phyloP scores from a whole-genome alignment of 2,797 vertebrate species.

The Sparus aurata region DNA sequence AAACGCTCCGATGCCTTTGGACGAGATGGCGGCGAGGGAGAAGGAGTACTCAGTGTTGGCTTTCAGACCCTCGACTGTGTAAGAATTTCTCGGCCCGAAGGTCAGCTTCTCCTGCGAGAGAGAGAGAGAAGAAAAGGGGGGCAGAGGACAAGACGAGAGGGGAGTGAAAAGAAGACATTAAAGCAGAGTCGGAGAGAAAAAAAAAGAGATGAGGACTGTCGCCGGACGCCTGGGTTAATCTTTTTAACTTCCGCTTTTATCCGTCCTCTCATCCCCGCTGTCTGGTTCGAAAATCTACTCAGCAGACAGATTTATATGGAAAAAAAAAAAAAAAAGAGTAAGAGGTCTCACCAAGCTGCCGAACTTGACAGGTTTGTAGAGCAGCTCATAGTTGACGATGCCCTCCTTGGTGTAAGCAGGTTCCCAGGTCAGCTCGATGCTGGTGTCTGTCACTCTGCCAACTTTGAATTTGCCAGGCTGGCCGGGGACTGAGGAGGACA shows the following conservation, averaged over 20 bases:
- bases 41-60: slow-evolving; percentile 98
- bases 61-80: slow-evolving; percentile 92
- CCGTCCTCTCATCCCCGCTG: slow-evolving; percentile 33
- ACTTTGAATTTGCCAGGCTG: slow-evolving; percentile 96
- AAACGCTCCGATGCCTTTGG: slow-evolving; percentile 95
- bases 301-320: slow-evolving; percentile 18
- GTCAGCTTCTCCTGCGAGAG: slow-evolving; percentile 89
- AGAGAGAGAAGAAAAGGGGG: slow-evolving; percentile 20
- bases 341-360: slow-evolving; percentile 88
- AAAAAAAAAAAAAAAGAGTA: neutral
- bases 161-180: slow-evolving; percentile 34
- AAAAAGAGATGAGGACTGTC: slow-evolving; percentile 38
- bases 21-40: slow-evolving; percentile 95
- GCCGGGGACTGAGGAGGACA: slow-evolving; percentile 88
- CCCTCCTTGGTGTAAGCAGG: slow-evolving; percentile 93
- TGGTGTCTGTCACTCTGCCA: slow-evolving; percentile 93
- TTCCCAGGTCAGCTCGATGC: slow-evolving; percentile 94
- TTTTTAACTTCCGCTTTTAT: slow-evolving; percentile 53
- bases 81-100: slow-evolving; percentile 91
- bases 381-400: slow-evolving; percentile 95
- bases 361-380: slow-evolving; percentile 92
- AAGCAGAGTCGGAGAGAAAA: slow-evolving; percentile 20
- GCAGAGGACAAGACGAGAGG: slow-evolving; percentile 41
- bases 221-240: slow-evolving; percentile 49
- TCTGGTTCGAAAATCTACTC: slow-evolving; percentile 41